phyloP scores from a whole-genome alignment of 2,797 vertebrate genomes.

The Hypotaenidia philippensis region DNA sequence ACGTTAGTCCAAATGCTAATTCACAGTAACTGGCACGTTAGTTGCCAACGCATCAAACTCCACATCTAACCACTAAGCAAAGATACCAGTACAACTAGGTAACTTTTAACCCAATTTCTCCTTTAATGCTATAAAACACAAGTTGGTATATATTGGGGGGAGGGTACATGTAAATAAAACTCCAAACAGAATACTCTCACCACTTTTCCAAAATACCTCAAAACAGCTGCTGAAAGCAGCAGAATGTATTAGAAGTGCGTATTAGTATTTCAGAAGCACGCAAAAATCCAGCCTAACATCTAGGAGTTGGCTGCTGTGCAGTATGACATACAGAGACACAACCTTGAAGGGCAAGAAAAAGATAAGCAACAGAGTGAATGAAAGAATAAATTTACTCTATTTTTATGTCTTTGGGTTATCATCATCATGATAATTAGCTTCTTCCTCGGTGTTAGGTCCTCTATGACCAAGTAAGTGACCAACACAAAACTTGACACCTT shows the following conservation, averaged over 20 bases:
- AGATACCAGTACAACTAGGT: background rate
- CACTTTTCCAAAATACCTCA: background rate
- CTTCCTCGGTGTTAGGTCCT: background rate
- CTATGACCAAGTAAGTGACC: background rate
- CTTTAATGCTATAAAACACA: background rate
- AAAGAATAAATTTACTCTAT: background rate
- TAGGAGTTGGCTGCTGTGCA: background rate
- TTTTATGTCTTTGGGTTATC: background rate
- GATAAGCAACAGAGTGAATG: background rate
- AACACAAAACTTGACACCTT: background rate
- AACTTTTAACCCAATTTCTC: background rate
- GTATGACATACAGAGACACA: background rate
- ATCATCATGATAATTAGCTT: background rate
- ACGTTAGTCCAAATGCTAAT: background rate
- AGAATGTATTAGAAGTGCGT: background rate
- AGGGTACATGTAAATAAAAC: background rate
- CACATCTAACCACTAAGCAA: background rate
- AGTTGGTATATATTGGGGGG: background rate
- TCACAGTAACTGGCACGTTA: background rate
- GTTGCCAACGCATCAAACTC: background rate
- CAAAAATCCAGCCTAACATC: background rate
- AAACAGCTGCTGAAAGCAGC: background rate
- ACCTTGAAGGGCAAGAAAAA: background rate
- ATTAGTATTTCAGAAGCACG: background rate
- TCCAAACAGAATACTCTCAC: background rate